Evolutionary conservation across 1,140 invertebrate genomes (phyloP).

Genomic region (Polypedilum vanderplanki): DNA sequence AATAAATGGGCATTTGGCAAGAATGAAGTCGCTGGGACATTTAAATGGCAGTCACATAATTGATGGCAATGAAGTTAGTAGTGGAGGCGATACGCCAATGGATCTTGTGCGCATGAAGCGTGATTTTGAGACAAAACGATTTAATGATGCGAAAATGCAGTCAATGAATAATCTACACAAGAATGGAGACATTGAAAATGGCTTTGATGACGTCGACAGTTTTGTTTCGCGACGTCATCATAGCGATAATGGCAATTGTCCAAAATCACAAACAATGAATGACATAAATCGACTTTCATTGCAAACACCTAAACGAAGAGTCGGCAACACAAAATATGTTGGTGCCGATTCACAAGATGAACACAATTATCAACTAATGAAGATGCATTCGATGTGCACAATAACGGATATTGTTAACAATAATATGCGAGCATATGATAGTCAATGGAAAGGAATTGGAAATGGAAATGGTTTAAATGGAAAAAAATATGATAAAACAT

Average conservation of each 20-base stretch:
- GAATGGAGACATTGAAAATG: background rate
- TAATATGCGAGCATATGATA: background rate
- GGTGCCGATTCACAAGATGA: constrained; percentile 35
- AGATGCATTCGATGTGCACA: constrained; percentile 43
- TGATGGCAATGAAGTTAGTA: too few relatives aligned
- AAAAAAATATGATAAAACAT: background rate
- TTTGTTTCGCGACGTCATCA: background rate
- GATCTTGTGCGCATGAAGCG: constrained; percentile 35
- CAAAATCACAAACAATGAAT: constrained; percentile 25
- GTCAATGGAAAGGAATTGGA: background rate
- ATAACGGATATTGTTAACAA: constrained; percentile 39
- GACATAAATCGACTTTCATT: constrained; percentile 35
- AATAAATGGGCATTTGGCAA: constrained; percentile 34
- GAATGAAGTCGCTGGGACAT: constrained; percentile 43
- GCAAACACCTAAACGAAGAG: constrained; percentile 36
- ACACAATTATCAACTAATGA: constrained; percentile 40
- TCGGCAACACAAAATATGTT: constrained; percentile 44
- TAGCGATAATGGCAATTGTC: background rate
- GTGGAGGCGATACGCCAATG: constrained; percentile 21
- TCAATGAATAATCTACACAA: background rate
- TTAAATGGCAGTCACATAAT: background rate
- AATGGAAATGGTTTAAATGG: background rate
- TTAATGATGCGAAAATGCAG: constrained; percentile 32
- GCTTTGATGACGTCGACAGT: background rate
- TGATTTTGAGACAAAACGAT: constrained; percentile 38